phyloP scores from a whole-genome alignment of 2,113 vertebrate genomes.

The Myotis brandtii region DNA sequence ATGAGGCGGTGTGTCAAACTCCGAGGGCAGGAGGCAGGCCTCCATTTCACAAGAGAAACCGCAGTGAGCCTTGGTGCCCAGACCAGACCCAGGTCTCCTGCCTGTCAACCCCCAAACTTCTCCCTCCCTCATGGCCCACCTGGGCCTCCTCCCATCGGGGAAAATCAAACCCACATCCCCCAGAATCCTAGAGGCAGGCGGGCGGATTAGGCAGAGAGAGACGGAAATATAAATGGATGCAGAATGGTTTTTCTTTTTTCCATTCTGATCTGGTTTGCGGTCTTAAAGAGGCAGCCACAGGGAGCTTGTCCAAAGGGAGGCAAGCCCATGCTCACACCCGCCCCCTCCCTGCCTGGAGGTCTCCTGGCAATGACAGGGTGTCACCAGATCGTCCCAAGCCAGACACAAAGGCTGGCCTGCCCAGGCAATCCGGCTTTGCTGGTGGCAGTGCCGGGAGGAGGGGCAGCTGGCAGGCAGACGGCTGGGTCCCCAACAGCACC shows the following conservation, averaged over 20 bases:
- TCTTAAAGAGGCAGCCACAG: background rate
- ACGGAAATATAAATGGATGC: background rate
- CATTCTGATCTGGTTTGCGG: background rate
- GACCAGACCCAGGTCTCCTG: background rate
- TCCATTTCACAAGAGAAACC: background rate
- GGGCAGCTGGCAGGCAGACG: background rate
- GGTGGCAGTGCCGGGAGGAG: no score
- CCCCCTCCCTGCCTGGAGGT: background rate
- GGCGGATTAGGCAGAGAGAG: background rate
- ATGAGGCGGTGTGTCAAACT: background rate
- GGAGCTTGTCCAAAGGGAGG: background rate
- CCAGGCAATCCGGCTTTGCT: background rate
- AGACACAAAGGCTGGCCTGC: background rate
- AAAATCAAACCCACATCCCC: background rate
- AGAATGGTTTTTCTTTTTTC: background rate
- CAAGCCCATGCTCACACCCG: accelerated
- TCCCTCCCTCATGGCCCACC: no score
- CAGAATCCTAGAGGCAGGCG: background rate
- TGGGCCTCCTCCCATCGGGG: background rate
- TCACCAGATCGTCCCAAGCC: background rate
- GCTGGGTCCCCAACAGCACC: background rate
- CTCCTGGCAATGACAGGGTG: background rate
- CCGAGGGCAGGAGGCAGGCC: background rate
- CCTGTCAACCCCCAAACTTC: no score
- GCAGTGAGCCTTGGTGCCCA: accelerated